Evolutionary conservation across 2,797 vertebrate genomes (phyloP), one percentile per base, ranked within the genome.

Genomic region (Cirrhinus mrigala): DNA sequence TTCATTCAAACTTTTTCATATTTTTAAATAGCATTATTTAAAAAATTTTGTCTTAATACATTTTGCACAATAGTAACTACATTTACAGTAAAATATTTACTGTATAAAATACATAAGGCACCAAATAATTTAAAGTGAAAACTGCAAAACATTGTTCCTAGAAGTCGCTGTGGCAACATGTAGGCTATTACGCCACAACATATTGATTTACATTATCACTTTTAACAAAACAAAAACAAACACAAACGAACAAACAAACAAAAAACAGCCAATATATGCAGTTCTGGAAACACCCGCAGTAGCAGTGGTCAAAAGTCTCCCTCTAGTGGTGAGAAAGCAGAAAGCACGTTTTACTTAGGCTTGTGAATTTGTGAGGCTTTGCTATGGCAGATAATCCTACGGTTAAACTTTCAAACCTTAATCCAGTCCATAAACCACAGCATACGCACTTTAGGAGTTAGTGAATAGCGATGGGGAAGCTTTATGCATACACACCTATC

Each of bases 281-380:
- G 29, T 6, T 76, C 10, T 56, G 11, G 6, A 50, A 79, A n/a
- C 15, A 9, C 16, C 15, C 2, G 44, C 60, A 8, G n/a, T 5
- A 50, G 29, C 9, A 29, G 52, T 27, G 18, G 70, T 20, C 46
- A 48, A 33, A 46, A 37, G 81, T 75, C 81, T 74, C 70, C 70
- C 44, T 33, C 81, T 83, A 14, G 44, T 62, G 81, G 70, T 64
- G 3, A 33, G 9, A 29, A 74, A 4, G 4, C 15, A n/a, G 6
- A 22, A 62, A 11, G 8, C 16, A 44, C 1, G 1, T 24, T 33
- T 74, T 44, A 9, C 27, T 29, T 11, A 29, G 9, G 4, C 40
- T 48, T 3, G 24, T 37, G 8, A 3, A 20, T 18, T 9, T 6
- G 3, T 4, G 22, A 52, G 27, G 27, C 10, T 75, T 11, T 52